Evolutionary conservation across 92 coral and sea anemone species (phyloP).

Genomic region (Chrysogorgia sp.): DNA sequence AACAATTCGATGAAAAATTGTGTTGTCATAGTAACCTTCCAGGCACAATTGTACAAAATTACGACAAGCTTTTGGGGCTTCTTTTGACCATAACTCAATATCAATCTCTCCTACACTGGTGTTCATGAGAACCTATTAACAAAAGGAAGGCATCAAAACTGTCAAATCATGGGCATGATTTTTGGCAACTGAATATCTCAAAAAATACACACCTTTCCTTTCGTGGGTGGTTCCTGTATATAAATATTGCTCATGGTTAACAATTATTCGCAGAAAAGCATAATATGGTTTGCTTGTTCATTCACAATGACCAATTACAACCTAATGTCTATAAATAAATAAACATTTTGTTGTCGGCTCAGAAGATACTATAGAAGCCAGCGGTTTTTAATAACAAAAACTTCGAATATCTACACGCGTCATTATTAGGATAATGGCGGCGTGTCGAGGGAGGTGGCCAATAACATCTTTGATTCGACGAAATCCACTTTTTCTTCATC

Average conservation of each 20-base stretch:
- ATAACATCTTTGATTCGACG: conserved; percentile 3
- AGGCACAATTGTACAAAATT: conserved; percentile 91
- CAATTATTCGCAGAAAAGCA: not conserved
- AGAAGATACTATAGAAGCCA: too few relatives aligned
- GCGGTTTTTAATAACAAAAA: not conserved
- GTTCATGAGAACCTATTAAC: conserved; percentile 70
- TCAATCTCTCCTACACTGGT: conserved; percentile 94
- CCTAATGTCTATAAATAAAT: too few relatives aligned
- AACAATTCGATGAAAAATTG: conserved; percentile 92
- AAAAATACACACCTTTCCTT: conserved; percentile 94
- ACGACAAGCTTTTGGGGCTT: conserved; percentile 95
- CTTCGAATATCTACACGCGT: not conserved
- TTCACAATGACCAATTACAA: too few relatives aligned
- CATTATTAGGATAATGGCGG: conserved; percentile 34
- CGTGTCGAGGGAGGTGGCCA: conserved; percentile 37
- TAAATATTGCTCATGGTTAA: conserved; percentile 89
- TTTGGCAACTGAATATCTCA: not conserved
- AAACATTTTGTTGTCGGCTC: too few relatives aligned
- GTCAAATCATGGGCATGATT: too few relatives aligned
- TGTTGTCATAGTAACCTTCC: conserved; percentile 92
- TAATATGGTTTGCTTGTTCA: not conserved
- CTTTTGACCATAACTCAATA: conserved; percentile 94
- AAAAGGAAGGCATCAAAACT: too few relatives aligned
- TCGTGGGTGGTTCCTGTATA: conserved; percentile 98
- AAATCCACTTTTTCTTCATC: conserved; percentile 7